phyloP scores from a whole-genome alignment of 2,888 invertebrate species.

The Pseudococcus jackbeardsleyi region DNA sequence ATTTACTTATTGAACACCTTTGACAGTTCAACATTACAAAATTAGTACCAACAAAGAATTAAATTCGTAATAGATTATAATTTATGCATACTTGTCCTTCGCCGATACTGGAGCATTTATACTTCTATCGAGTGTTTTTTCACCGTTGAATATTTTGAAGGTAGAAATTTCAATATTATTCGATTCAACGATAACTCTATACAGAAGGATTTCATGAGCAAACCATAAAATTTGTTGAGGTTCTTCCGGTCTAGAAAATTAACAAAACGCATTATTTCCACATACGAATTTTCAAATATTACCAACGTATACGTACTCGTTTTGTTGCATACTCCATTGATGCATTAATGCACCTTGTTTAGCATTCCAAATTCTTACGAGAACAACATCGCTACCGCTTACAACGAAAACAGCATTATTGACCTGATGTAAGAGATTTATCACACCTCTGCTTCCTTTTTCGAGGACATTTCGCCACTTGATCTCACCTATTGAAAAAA shows the following conservation, averaged over 20 bases:
- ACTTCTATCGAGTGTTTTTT: background rate
- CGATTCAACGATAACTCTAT: background rate
- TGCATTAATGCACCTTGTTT: conserved; percentile 80
- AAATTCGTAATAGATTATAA: background rate
- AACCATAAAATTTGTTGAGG: conserved; percentile 61
- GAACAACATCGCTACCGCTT: conserved; percentile 80
- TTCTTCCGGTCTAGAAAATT: background rate
- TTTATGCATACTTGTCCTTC: background rate
- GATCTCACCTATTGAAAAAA: conserved; percentile 75
- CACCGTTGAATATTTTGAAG: conserved; percentile 55
- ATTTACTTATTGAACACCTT: conserved; percentile 36
- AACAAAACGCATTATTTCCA: background rate
- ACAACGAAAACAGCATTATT: conserved; percentile 81
- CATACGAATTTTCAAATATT: conserved; percentile 47
- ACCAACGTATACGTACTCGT: conserved; percentile 14
- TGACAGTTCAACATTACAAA: background rate
- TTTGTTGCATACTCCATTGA: conserved; percentile 76
- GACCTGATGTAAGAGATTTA: conserved; percentile 77
- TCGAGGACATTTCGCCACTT: conserved; percentile 89
- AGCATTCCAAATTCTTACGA: conserved; percentile 85
- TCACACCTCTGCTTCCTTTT: conserved; percentile 74
- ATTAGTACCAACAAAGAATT: background rate
- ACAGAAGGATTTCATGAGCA: conserved; percentile 40
- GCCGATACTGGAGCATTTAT: conserved; percentile 4
- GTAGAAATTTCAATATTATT: conserved; percentile 32